These are phyloP conservation scores for Alentia gelatinosa DNA, from an alignment of 2,888 invertebrate species.

Conservation along the genomic window DNA sequence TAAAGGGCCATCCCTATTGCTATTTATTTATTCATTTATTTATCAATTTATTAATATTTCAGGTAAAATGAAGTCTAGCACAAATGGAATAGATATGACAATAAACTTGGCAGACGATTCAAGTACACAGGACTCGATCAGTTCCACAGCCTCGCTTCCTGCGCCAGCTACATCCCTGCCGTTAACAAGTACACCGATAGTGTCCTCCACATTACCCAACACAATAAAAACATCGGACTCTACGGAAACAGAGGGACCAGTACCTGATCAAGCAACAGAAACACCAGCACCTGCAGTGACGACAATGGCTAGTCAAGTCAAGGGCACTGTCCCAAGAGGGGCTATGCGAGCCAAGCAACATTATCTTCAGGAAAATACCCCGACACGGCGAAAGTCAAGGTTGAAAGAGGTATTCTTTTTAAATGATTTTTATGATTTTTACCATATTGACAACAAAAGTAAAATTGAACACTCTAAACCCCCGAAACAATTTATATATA, in stretches of 20 bases:
- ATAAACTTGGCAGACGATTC: conserved; percentile 21
- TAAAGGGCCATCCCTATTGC: too few species aligned
- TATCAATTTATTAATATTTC: too few species aligned
- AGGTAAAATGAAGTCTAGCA: not conserved
- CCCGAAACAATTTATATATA: too few species aligned
- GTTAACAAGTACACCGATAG: not conserved
- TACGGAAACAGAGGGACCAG: not conserved
- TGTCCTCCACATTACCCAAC: not conserved
- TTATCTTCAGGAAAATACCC: conserved; percentile 53
- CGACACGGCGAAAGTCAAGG: conserved; percentile 40
- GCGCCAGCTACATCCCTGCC: not conserved
- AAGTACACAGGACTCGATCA: conserved; percentile 37
- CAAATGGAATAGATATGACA: not conserved
- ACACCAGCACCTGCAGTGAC: not conserved
- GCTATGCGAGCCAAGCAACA: conserved; percentile 32
- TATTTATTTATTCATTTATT: too few species aligned
- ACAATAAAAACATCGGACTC: not conserved
- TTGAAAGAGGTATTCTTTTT: conserved; percentile 57
- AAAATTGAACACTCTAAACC: too few species aligned
- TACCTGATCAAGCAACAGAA: not conserved
- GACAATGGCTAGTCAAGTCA: not conserved
- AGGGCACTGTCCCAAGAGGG: not conserved
- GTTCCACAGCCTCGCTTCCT: conserved; percentile 39
- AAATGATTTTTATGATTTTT: too few species aligned
- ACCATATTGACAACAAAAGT: too few species aligned